phyloP scores from a whole-genome alignment of 2,888 invertebrate genomes.

The Boloria selene region DNA sequence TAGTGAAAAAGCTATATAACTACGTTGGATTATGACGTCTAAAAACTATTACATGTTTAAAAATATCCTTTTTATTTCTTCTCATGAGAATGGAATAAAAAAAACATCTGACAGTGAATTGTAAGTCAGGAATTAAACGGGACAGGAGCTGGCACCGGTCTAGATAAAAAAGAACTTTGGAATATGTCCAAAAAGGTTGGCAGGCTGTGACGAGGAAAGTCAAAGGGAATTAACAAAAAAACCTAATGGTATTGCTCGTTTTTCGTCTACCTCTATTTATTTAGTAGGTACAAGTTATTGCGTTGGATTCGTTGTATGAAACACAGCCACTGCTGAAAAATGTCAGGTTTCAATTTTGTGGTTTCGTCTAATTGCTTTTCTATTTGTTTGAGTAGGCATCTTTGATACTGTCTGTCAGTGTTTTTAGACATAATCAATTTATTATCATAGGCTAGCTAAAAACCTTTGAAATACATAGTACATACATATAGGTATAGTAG shows the following conservation, averaged over 20 bases:
- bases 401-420: too few relatives aligned
- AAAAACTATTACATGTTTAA: too few relatives aligned
- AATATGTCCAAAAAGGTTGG: conserved; percentile 29
- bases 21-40: too few relatives aligned
- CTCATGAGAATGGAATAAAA: conserved; percentile 9
- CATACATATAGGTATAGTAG: too few relatives aligned
- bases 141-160: conserved; percentile 37
- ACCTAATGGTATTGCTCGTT: conserved; percentile 5
- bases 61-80: conserved; percentile 11
- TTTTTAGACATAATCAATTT: too few relatives aligned
- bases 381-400: too few relatives aligned
- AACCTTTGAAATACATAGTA: too few relatives aligned
- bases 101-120: conserved; percentile 33
- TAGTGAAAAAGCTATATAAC: too few relatives aligned
- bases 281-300: not conserved
- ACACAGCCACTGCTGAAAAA: not conserved
- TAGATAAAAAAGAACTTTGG: conserved; percentile 38
- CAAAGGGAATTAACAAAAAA: conserved; percentile 22
- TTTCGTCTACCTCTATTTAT: conserved; percentile 4
- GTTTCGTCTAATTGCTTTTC: too few relatives aligned
- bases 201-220: conserved; percentile 25
- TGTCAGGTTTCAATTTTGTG: not conserved
- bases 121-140: conserved; percentile 33
- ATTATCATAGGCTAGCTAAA: too few relatives aligned
- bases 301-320: not conserved